phyloP scores from a whole-genome alignment of 2,888 invertebrate genomes.

The Dynastes tityus region DNA sequence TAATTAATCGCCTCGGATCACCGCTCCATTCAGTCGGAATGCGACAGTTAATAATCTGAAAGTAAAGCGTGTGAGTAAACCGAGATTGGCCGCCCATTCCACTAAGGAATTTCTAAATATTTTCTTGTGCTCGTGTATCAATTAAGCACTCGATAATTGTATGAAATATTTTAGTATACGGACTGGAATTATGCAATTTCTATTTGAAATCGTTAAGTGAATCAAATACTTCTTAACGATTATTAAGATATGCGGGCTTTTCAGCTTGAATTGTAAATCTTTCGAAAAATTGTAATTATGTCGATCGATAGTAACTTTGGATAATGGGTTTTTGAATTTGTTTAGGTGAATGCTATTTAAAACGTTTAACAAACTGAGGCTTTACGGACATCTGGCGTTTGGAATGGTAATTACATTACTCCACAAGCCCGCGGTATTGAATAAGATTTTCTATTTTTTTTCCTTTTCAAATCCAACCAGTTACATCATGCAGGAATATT shows the following conservation, averaged over 20 bases:
- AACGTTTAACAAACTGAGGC: too few relatives aligned
- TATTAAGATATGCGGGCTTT: slow-evolving; percentile 6
- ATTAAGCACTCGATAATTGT: slow-evolving; percentile 1
- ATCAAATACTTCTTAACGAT: neutral
- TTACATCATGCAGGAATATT: too few relatives aligned
- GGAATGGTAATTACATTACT: too few relatives aligned
- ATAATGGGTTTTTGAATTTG: neutral
- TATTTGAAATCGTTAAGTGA: slow-evolving; percentile 7
- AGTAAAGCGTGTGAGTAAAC: neutral
- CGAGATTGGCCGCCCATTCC: neutral
- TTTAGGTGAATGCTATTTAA: too few relatives aligned
- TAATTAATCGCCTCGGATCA: slow-evolving; percentile 11
- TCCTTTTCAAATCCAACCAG: too few relatives aligned
- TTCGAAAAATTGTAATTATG: neutral
- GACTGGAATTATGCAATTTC: neutral
- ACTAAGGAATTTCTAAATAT: neutral
- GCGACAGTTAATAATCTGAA: slow-evolving; percentile 23
- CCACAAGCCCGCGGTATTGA: too few relatives aligned
- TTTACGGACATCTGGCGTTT: too few relatives aligned
- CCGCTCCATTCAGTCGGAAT: slow-evolving; percentile 5
- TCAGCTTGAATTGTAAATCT: neutral
- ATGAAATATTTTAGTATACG: slow-evolving; percentile 4
- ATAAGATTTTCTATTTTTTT: too few relatives aligned
- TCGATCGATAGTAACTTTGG: neutral
- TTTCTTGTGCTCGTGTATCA: neutral